Evolutionary conservation across 1,140 invertebrate species (phyloP).

Genomic region (Drosophila ambigua): DNA sequence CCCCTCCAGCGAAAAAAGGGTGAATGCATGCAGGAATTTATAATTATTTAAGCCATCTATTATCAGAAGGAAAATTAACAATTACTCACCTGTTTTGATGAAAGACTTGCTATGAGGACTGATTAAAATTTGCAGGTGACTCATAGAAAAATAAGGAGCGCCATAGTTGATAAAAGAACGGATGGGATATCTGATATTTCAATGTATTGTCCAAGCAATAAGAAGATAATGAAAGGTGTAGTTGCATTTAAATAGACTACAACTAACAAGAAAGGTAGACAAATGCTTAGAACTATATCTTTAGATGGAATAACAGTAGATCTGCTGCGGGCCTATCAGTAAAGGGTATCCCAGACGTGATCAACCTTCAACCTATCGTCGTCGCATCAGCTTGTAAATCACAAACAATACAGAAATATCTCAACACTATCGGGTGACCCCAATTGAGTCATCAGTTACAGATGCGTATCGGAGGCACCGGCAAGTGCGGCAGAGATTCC

Average conservation of each 20-base stretch:
- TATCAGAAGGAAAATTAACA: constrained; percentile 1
- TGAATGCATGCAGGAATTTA: not conserved
- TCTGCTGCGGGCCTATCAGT: too few relatives aligned
- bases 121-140: constrained; percentile 25
- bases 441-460: constrained; percentile 44
- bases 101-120: constrained; percentile 7
- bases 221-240: too few relatives aligned
- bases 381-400: constrained; percentile 17
- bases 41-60: not conserved
- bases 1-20: not conserved
- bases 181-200: too few relatives aligned
- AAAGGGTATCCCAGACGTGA: too few relatives aligned
- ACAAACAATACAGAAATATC: constrained; percentile 23
- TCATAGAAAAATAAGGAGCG: constrained; percentile 2
- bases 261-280: too few relatives aligned
- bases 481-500: too few relatives aligned
- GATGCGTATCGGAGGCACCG: not conserved
- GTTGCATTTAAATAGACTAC: too few relatives aligned
- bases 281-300: too few relatives aligned
- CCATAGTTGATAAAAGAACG: too few relatives aligned
- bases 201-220: too few relatives aligned
- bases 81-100: constrained; percentile 23
- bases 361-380: not conserved
- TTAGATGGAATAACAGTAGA: too few relatives aligned
- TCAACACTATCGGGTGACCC: constrained; percentile 43